These are phyloP conservation scores for Panagrolaimus sp. DNA, from an alignment of 1,140 invertebrate genomes.

Conservation along the genomic window DNA sequence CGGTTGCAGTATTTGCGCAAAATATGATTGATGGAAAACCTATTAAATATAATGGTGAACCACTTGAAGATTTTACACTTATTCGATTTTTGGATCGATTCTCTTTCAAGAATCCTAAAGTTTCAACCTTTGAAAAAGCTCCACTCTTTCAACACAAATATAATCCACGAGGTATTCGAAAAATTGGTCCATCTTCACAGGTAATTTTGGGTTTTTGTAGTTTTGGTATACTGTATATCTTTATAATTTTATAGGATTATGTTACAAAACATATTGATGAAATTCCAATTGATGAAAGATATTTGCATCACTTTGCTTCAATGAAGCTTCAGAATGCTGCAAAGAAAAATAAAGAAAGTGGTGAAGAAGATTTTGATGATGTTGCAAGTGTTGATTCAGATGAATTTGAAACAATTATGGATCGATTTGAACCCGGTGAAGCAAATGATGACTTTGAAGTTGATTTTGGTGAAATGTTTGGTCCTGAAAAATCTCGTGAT, in stretches of 20 bases:
- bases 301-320: slow-evolving; percentile 65
- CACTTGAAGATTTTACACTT: slow-evolving; percentile 79
- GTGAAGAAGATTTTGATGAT: slow-evolving; percentile 66
- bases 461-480: slow-evolving; percentile 35
- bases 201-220: slow-evolving; percentile 1
- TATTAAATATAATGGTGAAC: slow-evolving; percentile 80
- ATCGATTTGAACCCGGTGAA: slow-evolving; percentile 36
- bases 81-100: slow-evolving; percentile 86
- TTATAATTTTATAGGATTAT: slow-evolving; percentile 62
- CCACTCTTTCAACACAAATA: slow-evolving; percentile 24
- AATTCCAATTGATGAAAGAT: slow-evolving; percentile 76
- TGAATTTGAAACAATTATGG: slow-evolving; percentile 68
- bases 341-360: slow-evolving; percentile 12
- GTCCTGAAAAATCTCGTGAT: slow-evolving; percentile 18
- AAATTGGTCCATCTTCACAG: slow-evolving; percentile 40
- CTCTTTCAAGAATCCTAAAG: slow-evolving; percentile 89
- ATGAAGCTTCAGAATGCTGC: slow-evolving; percentile 26
- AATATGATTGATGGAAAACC: slow-evolving; percentile 69
- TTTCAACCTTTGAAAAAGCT: slow-evolving; percentile 15
- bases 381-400: slow-evolving; percentile 76
- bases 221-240: not conserved
- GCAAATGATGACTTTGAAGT: slow-evolving; percentile 32
- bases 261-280: slow-evolving; percentile 66
- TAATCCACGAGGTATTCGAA: slow-evolving; percentile 19
- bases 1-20: slow-evolving; percentile 77